phyloP scores from a whole-genome alignment of 2,797 vertebrate species.

The Alca torda region DNA sequence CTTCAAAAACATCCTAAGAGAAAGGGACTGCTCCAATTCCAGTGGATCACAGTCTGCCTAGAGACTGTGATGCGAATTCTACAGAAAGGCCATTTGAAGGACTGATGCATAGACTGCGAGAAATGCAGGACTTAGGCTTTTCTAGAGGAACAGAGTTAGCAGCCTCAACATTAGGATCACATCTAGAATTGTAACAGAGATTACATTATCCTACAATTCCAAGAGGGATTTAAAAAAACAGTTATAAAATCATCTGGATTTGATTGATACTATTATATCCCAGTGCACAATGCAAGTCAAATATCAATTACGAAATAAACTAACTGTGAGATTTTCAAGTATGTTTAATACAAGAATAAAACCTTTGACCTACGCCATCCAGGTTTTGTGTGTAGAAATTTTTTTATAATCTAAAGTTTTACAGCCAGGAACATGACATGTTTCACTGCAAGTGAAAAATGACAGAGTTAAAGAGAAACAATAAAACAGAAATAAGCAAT shows the following conservation, averaged over 20 bases:
- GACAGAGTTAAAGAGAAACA: slow-evolving; percentile 41
- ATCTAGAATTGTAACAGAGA: neutral
- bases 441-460: slow-evolving; percentile 56
- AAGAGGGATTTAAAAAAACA: neutral
- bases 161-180: neutral
- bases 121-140: neutral
- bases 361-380: slow-evolving; percentile 47
- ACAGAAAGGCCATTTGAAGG: neutral
- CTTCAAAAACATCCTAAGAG: neutral
- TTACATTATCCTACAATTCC: neutral
- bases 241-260: neutral
- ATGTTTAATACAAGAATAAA: slow-evolving; percentile 37
- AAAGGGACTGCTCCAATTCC: neutral
- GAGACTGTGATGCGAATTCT: neutral
- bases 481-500: slow-evolving; percentile 16
- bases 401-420: slow-evolving; percentile 44
- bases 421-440: slow-evolving; percentile 46
- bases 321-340: neutral
- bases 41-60: neutral
- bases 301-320: neutral
- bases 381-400: slow-evolving; percentile 10
- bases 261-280: neutral
- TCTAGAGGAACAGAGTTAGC: neutral
- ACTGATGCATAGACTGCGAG: neutral
- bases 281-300: neutral